Evolutionary conservation across 2,888 invertebrate species (phyloP).

Genomic region (Linnaemya tessellans): DNA sequence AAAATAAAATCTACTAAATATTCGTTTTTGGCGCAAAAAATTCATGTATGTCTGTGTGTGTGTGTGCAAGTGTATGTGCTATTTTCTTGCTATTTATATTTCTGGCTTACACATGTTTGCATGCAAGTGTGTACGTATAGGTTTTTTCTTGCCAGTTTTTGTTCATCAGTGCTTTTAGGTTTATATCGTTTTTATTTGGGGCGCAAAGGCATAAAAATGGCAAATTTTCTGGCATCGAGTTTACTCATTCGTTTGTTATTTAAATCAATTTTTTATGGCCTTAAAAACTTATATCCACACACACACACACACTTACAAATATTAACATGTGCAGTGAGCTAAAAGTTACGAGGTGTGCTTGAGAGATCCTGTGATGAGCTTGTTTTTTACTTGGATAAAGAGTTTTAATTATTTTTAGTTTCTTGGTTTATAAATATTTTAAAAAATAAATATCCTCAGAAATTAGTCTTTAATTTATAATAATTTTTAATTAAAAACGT

Average conservation of each 20-base stretch:
- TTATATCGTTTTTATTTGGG: constrained; percentile 69
- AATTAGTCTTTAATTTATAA: no score
- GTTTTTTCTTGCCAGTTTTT: constrained; percentile 28
- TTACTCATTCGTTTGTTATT: constrained; percentile 74
- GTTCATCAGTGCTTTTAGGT: constrained; percentile 58
- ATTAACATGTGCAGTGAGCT: not conserved
- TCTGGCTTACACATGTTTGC: not conserved
- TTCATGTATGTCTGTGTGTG: not conserved
- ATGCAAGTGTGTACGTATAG: not conserved
- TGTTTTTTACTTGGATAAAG: not conserved
- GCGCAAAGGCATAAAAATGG: constrained; percentile 78
- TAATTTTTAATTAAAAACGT: no score
- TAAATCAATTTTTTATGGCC: constrained; percentile 73
- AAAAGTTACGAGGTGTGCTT: not conserved
- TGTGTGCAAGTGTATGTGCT: constrained; percentile 32
- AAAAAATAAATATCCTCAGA: no score
- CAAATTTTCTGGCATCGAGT: constrained; percentile 77
- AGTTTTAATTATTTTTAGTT: not conserved
- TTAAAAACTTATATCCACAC: constrained; percentile 43
- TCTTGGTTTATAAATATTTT: no score
- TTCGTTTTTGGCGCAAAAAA: constrained; percentile 24
- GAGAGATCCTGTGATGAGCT: no score
- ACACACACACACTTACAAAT: constrained; percentile 6
- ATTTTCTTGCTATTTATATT: constrained; percentile 1
- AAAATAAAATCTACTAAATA: not conserved